A percentile compares a stretch with the other conserved stretches of the same genome.
Conservation (phyloP, 2,888 invertebrate genomes). For the Oxystoma pomonae region DNA sequence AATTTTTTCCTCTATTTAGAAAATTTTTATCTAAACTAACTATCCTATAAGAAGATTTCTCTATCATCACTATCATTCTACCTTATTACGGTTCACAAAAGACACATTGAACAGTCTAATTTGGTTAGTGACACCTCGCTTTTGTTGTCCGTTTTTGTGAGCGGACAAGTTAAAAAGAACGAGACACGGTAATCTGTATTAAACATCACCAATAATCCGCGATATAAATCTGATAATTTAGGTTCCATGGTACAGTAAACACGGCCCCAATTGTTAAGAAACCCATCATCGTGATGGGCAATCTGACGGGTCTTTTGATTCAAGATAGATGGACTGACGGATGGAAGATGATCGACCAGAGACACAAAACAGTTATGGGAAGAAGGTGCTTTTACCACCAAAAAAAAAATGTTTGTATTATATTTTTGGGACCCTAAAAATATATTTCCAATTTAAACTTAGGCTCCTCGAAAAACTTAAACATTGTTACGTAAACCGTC, state of each 20-base stretch:
- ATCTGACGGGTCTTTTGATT: constrained; percentile 14
- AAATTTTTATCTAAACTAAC: too few species aligned
- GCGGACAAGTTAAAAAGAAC: neutral
- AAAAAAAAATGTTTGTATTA: too few species aligned
- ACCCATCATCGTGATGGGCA: constrained; percentile 7
- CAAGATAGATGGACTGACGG: neutral
- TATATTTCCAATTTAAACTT: too few species aligned
- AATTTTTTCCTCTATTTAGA: too few species aligned
- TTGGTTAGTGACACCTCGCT: constrained; percentile 3
- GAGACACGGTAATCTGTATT: neutral
- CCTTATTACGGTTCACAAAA: constrained; percentile 1
- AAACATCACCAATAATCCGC: constrained; percentile 10
- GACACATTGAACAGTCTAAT: constrained; percentile 3
- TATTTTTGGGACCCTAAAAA: too few species aligned
- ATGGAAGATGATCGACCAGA: too few species aligned
- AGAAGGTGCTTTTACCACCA: too few species aligned
- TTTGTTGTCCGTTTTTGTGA: neutral
- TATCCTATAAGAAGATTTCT: neutral
- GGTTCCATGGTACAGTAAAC: constrained; percentile 17
- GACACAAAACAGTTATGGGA: too few species aligned
- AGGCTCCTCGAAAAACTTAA: too few species aligned
- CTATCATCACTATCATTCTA: neutral
- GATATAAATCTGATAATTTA: constrained; percentile 19
- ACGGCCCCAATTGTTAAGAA: constrained; percentile 7
- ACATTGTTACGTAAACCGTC: too few species aligned